A percentile compares a stretch with the other conserved stretches of the same genome.
Evolutionary conservation across 2,797 vertebrate genomes (phyloP).

Genomic region (Pseudopleuronectes americanus): DNA sequence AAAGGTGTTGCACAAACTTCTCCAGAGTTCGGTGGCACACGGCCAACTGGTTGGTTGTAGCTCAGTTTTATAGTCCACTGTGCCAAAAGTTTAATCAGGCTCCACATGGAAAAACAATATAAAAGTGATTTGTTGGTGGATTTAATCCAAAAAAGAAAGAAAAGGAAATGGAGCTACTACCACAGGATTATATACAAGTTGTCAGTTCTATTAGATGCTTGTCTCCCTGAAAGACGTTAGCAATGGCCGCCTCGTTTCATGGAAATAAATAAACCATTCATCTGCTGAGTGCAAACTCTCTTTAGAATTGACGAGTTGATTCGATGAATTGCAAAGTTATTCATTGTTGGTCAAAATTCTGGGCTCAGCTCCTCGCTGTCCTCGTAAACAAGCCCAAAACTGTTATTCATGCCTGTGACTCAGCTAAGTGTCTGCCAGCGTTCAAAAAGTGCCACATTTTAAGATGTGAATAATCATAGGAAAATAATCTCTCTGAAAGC

Average conservation of each 20-base stretch:
- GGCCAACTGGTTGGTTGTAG: not conserved
- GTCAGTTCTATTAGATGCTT: not conserved
- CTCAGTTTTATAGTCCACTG: constrained; percentile 1
- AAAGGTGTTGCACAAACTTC: constrained; percentile 5
- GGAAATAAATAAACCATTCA: not conserved
- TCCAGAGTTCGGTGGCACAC: not conserved
- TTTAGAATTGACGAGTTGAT: not conserved
- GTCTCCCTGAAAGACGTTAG: too few species aligned
- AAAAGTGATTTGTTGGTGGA: not conserved
- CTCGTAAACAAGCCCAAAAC: constrained; percentile 19
- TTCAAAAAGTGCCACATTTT: constrained; percentile 34
- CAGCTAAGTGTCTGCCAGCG: constrained; percentile 20
- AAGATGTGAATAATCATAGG: constrained; percentile 53
- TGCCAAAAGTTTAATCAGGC: constrained; percentile 6
- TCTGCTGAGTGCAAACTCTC: not conserved
- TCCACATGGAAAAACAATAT: not conserved
- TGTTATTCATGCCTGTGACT: constrained; percentile 22
- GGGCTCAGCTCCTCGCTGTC: not conserved
- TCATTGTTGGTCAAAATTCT: not conserved
- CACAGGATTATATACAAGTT: not conserved
- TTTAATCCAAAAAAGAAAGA: too few species aligned
- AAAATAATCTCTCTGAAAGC: constrained; percentile 55
- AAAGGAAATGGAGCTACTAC: not conserved
- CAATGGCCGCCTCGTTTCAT: not conserved
- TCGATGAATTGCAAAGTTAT: not conserved